Evolutionary conservation across 2,888 invertebrate genomes (phyloP), one percentile per base, ranked within the genome.

Genomic region (Dryobotodes eremita): DNA sequence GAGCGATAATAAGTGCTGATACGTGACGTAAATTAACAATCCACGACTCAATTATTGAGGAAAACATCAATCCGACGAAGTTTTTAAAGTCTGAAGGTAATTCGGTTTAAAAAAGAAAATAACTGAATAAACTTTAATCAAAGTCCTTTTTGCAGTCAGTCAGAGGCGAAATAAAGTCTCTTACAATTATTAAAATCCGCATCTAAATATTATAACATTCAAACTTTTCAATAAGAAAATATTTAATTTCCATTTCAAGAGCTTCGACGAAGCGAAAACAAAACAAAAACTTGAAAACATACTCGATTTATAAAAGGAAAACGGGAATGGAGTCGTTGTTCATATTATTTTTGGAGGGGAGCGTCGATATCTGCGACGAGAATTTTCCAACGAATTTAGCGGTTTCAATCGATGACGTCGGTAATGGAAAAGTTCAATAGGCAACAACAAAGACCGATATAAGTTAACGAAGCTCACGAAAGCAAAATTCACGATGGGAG

Each of bases 401-500:
- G 95, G 95, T 95, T 95, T 94, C 94, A 94, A 95, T 96, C 95
- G 94, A 95, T 96, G 94, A 94, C 91, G 92, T 93, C 89, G 91
- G 94, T 96, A 96, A 97, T 96, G 95, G 95, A 95, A 96, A 97
- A 96, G 96, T 96, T 97, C 95, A 95, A 95, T 95, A 95, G 93
- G 94, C 92, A 96, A 95, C 95, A 95, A 96, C 96, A 96, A 96
- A 96, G 95, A 93, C 91, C 92, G 95, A 95, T 94, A 96, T 94
- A 96, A 96, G 95, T 95, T 96, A 97, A 96, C 95, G 96, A 96
- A 95, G 95, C 94, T 94, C 94, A 94, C 94, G 95, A 95, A 96
- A 96, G 94, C 93, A 91, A 96, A 96, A 96, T 95, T 96, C 94
- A 94, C 94, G 94, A 94, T 93, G 92, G 93, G 91, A 93, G 94